Conservation (phyloP, 2,888 invertebrate genomes). For the Apodemia hepburni region DNA sequence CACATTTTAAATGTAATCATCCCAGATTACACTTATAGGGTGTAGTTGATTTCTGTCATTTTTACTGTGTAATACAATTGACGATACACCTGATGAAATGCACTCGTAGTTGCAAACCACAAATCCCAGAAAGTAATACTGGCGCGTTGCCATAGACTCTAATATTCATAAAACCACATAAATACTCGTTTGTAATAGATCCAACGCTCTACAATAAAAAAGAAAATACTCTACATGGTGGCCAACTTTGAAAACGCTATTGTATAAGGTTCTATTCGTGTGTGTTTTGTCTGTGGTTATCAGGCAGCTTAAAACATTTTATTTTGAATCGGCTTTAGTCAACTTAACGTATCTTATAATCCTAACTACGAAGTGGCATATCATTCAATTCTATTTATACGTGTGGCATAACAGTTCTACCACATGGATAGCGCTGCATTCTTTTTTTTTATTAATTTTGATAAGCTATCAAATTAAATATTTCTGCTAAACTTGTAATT, state of each 20-base stretch:
- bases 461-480: no score
- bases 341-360: no score
- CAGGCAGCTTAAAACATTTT: no score
- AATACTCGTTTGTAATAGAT: conserved; percentile 8
- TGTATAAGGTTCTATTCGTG: background rate
- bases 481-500: no score
- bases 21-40: no score
- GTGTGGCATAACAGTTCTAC: no score
- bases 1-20: no score
- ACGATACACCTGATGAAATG: background rate
- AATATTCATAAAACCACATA: background rate
- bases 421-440: no score
- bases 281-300: background rate
- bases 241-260: background rate
- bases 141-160: conserved; percentile 1
- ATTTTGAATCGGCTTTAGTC: no score
- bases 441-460: no score
- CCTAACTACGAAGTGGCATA: no score
- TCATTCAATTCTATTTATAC: no score
- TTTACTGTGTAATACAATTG: background rate
- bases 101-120: background rate
- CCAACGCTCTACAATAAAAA: background rate
- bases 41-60: background rate
- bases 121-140: background rate
- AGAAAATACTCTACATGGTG: background rate